Base-by-base conservation (phyloP, 2,797 vertebrate genomes). In the Megalops cyprinoides region DNA sequence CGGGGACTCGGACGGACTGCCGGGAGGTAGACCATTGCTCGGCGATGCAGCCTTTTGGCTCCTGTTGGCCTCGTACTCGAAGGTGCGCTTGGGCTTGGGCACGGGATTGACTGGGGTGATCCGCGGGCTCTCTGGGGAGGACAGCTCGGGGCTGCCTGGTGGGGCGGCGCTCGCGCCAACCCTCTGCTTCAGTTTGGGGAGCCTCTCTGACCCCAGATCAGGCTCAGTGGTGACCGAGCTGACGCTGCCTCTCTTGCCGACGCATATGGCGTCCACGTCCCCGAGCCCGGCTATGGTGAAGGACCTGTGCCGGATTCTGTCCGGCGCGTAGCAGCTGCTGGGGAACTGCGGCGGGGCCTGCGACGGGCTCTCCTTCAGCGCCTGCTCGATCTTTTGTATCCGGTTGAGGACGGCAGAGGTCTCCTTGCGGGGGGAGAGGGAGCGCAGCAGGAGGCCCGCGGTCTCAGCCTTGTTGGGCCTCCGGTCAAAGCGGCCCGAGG, bases 71-170 rank as follows among this genome's bases (percentile, higher is more conserved):
- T 99, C 97, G 1, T 99, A 99, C 90, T 99, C 97, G 90, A 99
- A 99, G 94, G 98, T 99, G 93, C 98, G 97, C 92, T 97, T 99
- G 80, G 98, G 98, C 91, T 99, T 99, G 51, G 98, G 98, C 84
- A 99, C 94, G 53, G 98, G 98, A 87, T 99, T 99, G 82, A 99
- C 95, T 0, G 93, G 91, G 0, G 93, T 91, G 86, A 94, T 91
- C 0, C 86, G 89, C 0, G 96, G 93, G 81, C 91, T 94, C 78
- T 90, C 92, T 7, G 93, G 94, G 84, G 90, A 87, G 31, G 81
- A 81, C 0, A 93, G 95, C n/a, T n/a, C n/a, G n/a, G n/a, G n/a
- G n/a, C n/a, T n/a, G n/a, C n/a, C n/a, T n/a, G n/a, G n/a, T n/a
- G n/a, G n/a, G n/a, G n/a, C n/a, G n/a, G n/a, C n/a, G 87, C 89